phyloP scores from a whole-genome alignment of 2,797 vertebrate species.

The Euthynnus affinis region DNA sequence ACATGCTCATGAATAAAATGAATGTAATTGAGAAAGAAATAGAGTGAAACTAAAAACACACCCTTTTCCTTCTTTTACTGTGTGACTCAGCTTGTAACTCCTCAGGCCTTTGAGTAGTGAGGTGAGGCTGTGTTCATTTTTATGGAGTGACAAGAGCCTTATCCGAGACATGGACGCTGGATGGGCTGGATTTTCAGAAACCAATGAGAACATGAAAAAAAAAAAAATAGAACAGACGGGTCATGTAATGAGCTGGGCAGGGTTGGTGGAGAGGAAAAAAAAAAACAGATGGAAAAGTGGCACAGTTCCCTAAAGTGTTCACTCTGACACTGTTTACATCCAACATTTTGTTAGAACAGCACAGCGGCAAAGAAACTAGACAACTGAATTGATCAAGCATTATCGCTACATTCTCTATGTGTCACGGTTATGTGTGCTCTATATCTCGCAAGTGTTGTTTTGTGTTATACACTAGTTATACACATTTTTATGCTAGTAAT shows the following conservation, averaged over 20 bases:
- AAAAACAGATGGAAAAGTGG: conserved; percentile 14
- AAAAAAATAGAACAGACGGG: conserved; percentile 29
- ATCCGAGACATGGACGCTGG: conserved; percentile 14
- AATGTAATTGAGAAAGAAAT: not conserved
- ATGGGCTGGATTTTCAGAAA: conserved; percentile 18
- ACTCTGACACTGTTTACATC: conserved; percentile 15
- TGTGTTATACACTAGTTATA: not conserved
- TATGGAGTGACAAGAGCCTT: not conserved
- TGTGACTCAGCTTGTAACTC: conserved; percentile 6
- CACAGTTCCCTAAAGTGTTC: conserved; percentile 23
- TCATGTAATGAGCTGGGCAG: conserved; percentile 47
- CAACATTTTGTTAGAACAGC: conserved; percentile 4
- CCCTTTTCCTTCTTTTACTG: not conserved
- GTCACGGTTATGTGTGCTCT: not conserved
- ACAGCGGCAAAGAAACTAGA: not conserved
- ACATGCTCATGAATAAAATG: not conserved
- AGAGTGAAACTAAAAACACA: not conserved
- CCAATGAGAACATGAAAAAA: conserved; percentile 14
- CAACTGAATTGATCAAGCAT: not conserved
- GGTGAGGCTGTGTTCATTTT: not conserved
- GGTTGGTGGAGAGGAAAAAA: conserved; percentile 4
- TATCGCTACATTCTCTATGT: not conserved
- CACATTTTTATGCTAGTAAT: not conserved
- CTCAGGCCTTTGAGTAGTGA: not conserved
- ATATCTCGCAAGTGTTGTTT: not conserved